Evolutionary conservation across 2,888 invertebrate genomes (phyloP).

Genomic region (Stegophylla sp.): DNA sequence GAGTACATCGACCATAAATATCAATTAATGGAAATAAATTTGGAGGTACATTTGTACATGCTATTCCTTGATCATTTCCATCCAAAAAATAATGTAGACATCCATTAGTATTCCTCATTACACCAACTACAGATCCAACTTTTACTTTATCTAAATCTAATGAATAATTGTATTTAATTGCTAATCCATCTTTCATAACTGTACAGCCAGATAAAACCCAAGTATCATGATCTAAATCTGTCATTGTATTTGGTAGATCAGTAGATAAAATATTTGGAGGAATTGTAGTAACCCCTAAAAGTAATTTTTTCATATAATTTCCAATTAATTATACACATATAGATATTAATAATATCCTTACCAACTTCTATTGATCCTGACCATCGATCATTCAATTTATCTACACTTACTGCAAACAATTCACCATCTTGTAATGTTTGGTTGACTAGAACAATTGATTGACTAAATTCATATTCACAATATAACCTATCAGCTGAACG

Average conservation of each 20-base stretch:
- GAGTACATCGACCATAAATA: constrained; percentile 92
- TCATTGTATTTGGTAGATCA: constrained; percentile 86
- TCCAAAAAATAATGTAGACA: constrained; percentile 86
- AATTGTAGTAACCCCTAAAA: constrained; percentile 82
- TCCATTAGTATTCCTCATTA: constrained; percentile 85
- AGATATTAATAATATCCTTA: constrained; percentile 64
- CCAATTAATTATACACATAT: not conserved
- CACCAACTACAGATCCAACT: constrained; percentile 74
- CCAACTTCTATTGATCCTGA: constrained; percentile 90
- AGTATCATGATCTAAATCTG: constrained; percentile 88
- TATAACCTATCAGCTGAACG: constrained; percentile 85
- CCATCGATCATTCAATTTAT: constrained; percentile 91
- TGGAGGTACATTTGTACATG: constrained; percentile 78
- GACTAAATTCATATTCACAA: constrained; percentile 90
- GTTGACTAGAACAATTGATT: constrained; percentile 90
- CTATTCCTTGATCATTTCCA: constrained; percentile 85
- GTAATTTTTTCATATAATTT: constrained; percentile 29
- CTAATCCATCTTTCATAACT: constrained; percentile 88
- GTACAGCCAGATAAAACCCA: constrained; percentile 89
- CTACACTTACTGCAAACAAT: constrained; percentile 88
- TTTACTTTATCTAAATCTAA: constrained; percentile 84
- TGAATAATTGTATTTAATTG: constrained; percentile 82
- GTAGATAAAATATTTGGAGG: constrained; percentile 79
- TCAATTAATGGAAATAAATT: constrained; percentile 94
- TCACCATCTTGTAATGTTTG: constrained; percentile 87